Percentiles rank a stretch among this genome's conserved stretches.
Conservation (phyloP, 2,797 vertebrate species). For the Sebastes vulpes region DNA sequence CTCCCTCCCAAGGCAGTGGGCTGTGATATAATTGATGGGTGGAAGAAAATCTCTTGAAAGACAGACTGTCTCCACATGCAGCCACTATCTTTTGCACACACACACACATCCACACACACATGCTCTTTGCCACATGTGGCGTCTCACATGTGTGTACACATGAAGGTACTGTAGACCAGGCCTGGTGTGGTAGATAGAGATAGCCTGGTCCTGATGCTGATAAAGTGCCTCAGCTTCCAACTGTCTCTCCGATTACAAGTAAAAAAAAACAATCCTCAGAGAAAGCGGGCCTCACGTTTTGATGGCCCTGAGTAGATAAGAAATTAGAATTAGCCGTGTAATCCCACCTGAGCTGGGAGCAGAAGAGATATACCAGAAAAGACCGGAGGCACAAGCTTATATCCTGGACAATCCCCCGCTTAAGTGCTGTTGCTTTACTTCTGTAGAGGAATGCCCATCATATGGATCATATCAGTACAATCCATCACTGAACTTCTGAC, state of each 20-base stretch:
- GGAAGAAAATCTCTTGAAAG: slow-evolving; percentile 42
- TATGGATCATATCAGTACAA: neutral
- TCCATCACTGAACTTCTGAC: neutral
- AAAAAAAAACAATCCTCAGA: slow-evolving; percentile 14
- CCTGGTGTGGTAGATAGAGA: slow-evolving; percentile 14
- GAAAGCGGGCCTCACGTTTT: slow-evolving; percentile 5
- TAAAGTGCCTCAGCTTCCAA: slow-evolving; percentile 2
- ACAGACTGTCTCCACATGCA: slow-evolving; percentile 29
- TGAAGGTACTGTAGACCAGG: neutral
- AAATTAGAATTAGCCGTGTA: slow-evolving; percentile 49
- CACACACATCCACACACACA: neutral
- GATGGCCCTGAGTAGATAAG: slow-evolving; percentile 53
- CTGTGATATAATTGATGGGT: slow-evolving; percentile 46
- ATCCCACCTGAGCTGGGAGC: slow-evolving; percentile 45
- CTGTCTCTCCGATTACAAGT: slow-evolving; percentile 12
- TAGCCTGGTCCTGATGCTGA: slow-evolving; percentile 2
- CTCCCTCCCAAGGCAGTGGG: slow-evolving; percentile 8
- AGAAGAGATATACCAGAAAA: slow-evolving; percentile 19
- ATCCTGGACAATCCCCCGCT: slow-evolving; percentile 17
- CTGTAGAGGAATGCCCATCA: neutral
- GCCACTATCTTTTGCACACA: neutral
- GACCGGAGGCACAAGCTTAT: neutral
- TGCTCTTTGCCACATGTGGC: neutral
- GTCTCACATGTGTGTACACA: neutral
- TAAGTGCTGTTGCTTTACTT: neutral